Percentiles rank a stretch among this genome's conserved stretches.
These are phyloP conservation scores for Halictus rubicundus DNA, from an alignment of 1,140 invertebrate genomes.

Conservation along the genomic window DNA sequence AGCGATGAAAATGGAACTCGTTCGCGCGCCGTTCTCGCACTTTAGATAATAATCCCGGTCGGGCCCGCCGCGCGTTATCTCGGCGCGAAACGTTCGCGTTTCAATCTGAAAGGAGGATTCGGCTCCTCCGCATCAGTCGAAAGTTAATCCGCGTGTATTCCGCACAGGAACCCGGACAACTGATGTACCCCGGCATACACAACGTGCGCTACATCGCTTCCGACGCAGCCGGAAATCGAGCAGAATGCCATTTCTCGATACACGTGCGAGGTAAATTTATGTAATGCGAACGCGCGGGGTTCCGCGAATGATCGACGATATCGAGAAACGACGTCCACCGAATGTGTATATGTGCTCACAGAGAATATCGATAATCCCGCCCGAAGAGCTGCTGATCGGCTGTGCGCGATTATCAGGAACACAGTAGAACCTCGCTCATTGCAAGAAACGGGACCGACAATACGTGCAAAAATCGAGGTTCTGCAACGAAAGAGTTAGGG, in stretches of 20 bases:
- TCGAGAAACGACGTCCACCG: constrained; percentile 22
- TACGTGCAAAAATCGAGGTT: no score
- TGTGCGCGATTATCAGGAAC: background rate
- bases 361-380: background rate
- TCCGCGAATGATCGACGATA: constrained; percentile 31
- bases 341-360: background rate
- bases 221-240: constrained; percentile 83
- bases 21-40: background rate
- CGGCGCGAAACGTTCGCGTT: background rate
- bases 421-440: no score
- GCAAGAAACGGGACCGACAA: no score
- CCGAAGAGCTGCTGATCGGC: background rate
- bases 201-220: constrained; percentile 84
- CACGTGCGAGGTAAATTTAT: constrained; percentile 82
- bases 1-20: background rate
- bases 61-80: background rate
- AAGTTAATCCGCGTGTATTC: constrained; percentile 56
- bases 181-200: constrained; percentile 83
- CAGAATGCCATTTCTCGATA: constrained; percentile 84
- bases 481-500: no score
- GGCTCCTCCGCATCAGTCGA: constrained; percentile 25
- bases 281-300: background rate
- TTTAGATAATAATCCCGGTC: constrained; percentile 8
- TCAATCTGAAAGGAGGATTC: constrained; percentile 27
- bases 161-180: constrained; percentile 82